Evolutionary conservation across 2,888 invertebrate species (phyloP).

Genomic region (Neria commutata): DNA sequence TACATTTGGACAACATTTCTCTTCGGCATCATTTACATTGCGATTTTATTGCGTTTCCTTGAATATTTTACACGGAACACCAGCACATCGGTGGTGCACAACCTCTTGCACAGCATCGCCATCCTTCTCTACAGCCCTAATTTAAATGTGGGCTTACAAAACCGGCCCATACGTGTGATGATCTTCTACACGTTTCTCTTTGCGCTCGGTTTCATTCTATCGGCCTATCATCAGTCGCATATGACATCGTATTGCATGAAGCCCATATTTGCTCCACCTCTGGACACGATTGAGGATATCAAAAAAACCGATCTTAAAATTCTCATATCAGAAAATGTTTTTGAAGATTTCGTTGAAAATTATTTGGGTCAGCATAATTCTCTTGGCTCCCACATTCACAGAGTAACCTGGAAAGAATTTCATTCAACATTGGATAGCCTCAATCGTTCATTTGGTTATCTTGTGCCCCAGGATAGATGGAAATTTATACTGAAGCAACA

Average conservation of each 20-base stretch:
- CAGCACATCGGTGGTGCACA: constrained; percentile 32
- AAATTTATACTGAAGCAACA: constrained; percentile 50
- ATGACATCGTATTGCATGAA: constrained; percentile 52
- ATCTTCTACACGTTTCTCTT: constrained; percentile 46
- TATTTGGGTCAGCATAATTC: too few relatives aligned
- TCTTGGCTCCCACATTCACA: too few relatives aligned
- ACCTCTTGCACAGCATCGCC: constrained; percentile 46
- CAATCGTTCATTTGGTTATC: constrained; percentile 44
- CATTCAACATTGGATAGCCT: constrained; percentile 36
- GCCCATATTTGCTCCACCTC: constrained; percentile 48
- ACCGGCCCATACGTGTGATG: constrained; percentile 36
- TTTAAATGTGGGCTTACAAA: constrained; percentile 38
- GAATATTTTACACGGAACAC: constrained; percentile 28
- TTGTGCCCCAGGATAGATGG: constrained; percentile 49
- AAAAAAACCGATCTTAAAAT: constrained; percentile 40
- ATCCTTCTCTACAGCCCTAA: constrained; percentile 50
- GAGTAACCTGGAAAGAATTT: constrained; percentile 35
- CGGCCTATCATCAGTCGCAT: constrained; percentile 49
- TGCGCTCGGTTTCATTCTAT: constrained; percentile 48
- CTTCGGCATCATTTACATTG: constrained; percentile 47
- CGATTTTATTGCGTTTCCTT: constrained; percentile 41
- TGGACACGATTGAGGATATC: constrained; percentile 46
- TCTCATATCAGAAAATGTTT: constrained; percentile 45
- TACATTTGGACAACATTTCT: constrained; percentile 45
- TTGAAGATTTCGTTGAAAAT: too few relatives aligned